These are phyloP conservation scores for Philopedon plagiatum DNA, from an alignment of 2,888 invertebrate species.

Conservation along the genomic window DNA sequence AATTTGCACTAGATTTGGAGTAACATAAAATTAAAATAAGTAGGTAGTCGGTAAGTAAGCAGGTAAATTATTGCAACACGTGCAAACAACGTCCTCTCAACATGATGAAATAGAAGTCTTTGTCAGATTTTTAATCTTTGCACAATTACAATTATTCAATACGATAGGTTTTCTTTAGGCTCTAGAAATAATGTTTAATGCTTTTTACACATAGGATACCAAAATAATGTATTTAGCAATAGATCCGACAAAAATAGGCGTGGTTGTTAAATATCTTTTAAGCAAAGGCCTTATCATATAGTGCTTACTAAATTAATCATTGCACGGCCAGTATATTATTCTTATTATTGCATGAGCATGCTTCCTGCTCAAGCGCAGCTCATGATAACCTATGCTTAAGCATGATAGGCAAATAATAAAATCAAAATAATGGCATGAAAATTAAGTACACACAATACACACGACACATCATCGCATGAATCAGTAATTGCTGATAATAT, in stretches of 20 bases:
- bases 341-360: conserved; percentile 54
- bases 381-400: conserved; percentile 15
- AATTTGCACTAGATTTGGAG: too few relatives aligned
- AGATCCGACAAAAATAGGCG: conserved; percentile 3
- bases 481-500: background rate
- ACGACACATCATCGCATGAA: conserved; percentile 11
- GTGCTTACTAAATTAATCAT: conserved; percentile 27
- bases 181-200: too few relatives aligned
- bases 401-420: background rate
- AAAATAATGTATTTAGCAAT: too few relatives aligned
- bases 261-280: conserved; percentile 24
- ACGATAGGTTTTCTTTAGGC: too few relatives aligned
- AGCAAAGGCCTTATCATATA: conserved; percentile 32
- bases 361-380: conserved; percentile 59
- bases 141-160: too few relatives aligned
- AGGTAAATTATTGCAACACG: too few relatives aligned
- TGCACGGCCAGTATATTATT: conserved; percentile 50
- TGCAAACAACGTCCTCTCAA: too few relatives aligned
- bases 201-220: too few relatives aligned
- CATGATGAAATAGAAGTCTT: too few relatives aligned
- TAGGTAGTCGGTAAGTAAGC: too few relatives aligned
- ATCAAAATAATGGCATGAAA: background rate
- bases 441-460: background rate
- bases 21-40: too few relatives aligned
- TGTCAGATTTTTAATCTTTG: too few relatives aligned